Evolutionary conservation across 2,797 vertebrate species (phyloP), one percentile per base, ranked within the genome.

Genomic region (Lagorchestes hirsutus): DNA sequence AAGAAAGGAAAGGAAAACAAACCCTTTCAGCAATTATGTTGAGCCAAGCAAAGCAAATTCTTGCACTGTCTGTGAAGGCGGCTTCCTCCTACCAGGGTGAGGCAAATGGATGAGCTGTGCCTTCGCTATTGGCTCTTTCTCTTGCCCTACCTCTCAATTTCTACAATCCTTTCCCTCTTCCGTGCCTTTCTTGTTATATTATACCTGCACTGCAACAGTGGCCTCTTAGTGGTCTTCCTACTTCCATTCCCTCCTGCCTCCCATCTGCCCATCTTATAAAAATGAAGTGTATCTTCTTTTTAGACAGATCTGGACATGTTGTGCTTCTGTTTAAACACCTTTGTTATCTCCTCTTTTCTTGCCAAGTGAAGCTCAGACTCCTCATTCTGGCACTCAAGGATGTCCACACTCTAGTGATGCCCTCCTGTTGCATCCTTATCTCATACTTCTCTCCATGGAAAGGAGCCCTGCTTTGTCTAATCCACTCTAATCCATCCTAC

Each of bases 401-500:
- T 2, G 22, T 27, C 22, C 22, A 46, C 8, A n/a, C 46, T 10
- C 3, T 12, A 87, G 74, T 11, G 74, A 0, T 16, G 12, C 1
- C 10, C 27, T 27, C 10, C 18, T 46, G 5, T 11, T 28, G 9
- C 1, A 13, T 14, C 8, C 14, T 0, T 1, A 12, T 13, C 1
- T 8, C 52, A 4, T 6, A 3, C 0, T 1, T 22, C 10, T 16
- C n/a, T 18, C 0, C 50, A 0, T 16, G 9, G 40, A 28, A 18
- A 5, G 92, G 24, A 57, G 0, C 54, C 58, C 4, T 13, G 0
- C 10, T 90, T 90, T 29, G 14, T 91, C 58, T 31, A 54, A 14
- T 4, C 2, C 28, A 5, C 90, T 90, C 40, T 56, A 46, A 62
- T 12, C 58, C 52, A 22, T 34, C 82, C 82, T 10, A 0, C 0